Conservation (phyloP, 2,888 invertebrate species). For the Lomographa bimaculata region DNA sequence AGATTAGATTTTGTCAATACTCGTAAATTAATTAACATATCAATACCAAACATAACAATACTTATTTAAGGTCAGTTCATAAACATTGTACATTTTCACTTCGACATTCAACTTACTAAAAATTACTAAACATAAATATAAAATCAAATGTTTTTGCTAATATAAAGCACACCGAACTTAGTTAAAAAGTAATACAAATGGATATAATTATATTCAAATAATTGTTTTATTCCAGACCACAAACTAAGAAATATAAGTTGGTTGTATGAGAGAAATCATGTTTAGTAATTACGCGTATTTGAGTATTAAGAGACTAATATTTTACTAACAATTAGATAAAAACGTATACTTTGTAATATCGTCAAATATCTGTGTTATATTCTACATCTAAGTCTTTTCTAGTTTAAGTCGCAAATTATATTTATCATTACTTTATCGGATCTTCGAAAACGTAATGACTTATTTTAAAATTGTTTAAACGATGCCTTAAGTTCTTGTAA, state of each 20-base stretch:
- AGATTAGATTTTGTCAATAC: constrained; percentile 6
- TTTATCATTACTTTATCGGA: neutral
- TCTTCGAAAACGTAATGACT: neutral
- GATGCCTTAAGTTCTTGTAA: constrained; percentile 42
- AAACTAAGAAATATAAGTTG: too few relatives aligned
- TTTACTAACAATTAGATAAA: constrained; percentile 23
- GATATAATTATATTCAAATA: too few relatives aligned
- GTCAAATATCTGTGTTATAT: constrained; percentile 44
- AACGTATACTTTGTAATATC: constrained; percentile 33
- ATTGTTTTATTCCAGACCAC: too few relatives aligned
- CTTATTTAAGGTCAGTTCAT: constrained; percentile 5
- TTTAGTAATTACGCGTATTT: too few relatives aligned
- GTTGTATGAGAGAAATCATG: too few relatives aligned
- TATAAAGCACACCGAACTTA: too few relatives aligned
- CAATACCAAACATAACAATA: constrained; percentile 23
- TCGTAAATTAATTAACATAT: constrained; percentile 9
- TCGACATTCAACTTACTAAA: constrained; percentile 21
- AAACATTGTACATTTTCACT: constrained; percentile 17
- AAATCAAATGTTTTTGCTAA: too few relatives aligned
- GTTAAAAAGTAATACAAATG: too few relatives aligned
- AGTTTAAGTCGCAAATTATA: constrained; percentile 8
- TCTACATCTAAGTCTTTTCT: constrained; percentile 26
- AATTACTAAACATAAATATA: too few relatives aligned
- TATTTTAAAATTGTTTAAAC: neutral
- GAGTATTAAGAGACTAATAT: too few relatives aligned